A percentile compares a stretch with the other conserved stretches of the same genome.
Conservation (phyloP, 2,113 vertebrate genomes). For the Notiomystis cincta region DNA sequence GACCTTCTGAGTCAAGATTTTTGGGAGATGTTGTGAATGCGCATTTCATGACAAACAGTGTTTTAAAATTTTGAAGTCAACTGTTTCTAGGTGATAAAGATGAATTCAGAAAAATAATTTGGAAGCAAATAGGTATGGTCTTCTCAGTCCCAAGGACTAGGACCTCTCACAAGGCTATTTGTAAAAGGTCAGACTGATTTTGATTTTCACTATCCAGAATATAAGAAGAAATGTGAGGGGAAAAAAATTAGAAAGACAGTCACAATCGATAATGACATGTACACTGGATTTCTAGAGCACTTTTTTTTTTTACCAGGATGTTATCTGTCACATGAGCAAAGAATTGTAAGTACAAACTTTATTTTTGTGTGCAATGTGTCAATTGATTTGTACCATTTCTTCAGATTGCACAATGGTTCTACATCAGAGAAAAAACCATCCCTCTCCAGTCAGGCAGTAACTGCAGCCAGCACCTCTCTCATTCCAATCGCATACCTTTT, state of each 20-base stretch:
- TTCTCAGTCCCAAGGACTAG: not conserved
- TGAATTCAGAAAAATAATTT: not conserved
- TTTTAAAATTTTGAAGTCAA: not conserved
- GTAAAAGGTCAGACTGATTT: not conserved
- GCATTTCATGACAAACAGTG: not conserved
- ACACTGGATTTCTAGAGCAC: not conserved
- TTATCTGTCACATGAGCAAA: not conserved
- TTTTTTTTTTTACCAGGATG: not conserved
- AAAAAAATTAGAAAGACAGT: not conserved
- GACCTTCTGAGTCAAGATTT: not conserved
- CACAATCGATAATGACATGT: not conserved
- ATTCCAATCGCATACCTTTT: slow-evolving; percentile 26
- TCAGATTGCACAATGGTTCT: not conserved
- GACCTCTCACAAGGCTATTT: not conserved
- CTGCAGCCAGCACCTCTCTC: slow-evolving; percentile 19
- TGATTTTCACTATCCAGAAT: not conserved
- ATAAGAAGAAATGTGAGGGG: not conserved
- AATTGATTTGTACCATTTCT: slow-evolving; percentile 18
- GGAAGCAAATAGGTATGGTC: not conserved
- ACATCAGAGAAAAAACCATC: slow-evolving; percentile 3
- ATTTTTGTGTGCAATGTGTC: slow-evolving; percentile 5
- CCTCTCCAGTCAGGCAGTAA: not conserved
- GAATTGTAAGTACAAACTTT: not conserved
- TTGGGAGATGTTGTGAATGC: not conserved
- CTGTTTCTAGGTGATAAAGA: not conserved